phyloP scores from a whole-genome alignment of 2,113 vertebrate species.

The Gavia stellata region DNA sequence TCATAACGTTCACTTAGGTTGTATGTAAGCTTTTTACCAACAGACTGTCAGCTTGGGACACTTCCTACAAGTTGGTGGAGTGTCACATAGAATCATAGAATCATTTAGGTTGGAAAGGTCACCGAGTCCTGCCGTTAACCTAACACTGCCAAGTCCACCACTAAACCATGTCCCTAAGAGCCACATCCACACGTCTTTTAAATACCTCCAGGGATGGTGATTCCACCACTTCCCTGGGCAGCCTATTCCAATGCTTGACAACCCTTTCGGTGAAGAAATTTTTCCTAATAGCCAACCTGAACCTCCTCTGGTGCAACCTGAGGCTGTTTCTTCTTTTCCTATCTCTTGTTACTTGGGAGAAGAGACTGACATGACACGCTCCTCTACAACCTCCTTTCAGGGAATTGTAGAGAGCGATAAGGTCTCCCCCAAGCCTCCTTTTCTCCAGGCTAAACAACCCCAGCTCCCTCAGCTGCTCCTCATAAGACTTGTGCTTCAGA shows the following conservation, averaged over 20 bases:
- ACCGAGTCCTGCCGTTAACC: background rate
- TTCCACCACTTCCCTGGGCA: background rate
- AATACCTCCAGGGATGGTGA: background rate
- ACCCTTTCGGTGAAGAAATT: background rate
- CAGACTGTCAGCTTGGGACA: background rate
- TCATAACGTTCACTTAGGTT: background rate
- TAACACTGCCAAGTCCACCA: background rate
- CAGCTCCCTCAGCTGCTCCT: background rate
- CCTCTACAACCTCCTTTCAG: background rate
- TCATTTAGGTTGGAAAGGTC: background rate
- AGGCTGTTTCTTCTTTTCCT: background rate
- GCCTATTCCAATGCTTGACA: background rate
- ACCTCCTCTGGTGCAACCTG: background rate
- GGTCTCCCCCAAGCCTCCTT: background rate
- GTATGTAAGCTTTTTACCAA: background rate
- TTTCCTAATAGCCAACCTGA: background rate
- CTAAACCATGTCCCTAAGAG: background rate
- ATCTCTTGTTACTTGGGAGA: background rate
- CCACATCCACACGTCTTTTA: background rate
- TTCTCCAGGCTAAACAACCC: background rate
- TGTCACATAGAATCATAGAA: background rate
- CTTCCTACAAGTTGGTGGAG: background rate
- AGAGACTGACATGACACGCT: accelerated
- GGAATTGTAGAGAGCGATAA: background rate
- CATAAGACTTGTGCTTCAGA: no score